phyloP scores from a whole-genome alignment of 2,113 vertebrate genomes.

The Brachyhypopomus occidentalis region DNA sequence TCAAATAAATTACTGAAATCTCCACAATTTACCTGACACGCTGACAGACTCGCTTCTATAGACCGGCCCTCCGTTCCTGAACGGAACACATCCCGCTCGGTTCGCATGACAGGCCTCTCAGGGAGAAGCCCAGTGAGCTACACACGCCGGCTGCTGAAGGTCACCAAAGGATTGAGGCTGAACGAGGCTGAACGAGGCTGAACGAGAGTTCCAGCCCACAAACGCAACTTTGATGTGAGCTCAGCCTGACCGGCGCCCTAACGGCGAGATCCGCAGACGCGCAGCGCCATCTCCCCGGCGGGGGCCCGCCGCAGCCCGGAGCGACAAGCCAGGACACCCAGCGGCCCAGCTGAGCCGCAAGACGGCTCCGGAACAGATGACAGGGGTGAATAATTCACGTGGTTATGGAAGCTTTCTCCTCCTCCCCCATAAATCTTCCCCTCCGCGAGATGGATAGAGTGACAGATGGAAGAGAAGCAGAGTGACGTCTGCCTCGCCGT shows the following conservation, averaged over 20 bases:
- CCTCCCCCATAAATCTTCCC: constrained; percentile 59
- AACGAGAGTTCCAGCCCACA: constrained; percentile 50
- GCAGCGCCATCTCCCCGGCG: constrained; percentile 13
- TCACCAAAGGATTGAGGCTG: constrained; percentile 50
- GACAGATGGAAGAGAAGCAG: constrained; percentile 48
- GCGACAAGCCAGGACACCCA: constrained; percentile 25
- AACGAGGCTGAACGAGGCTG: constrained; percentile 55
- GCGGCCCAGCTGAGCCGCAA: constrained; percentile 28
- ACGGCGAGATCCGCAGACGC: constrained; percentile 43
- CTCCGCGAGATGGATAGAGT: constrained; percentile 49
- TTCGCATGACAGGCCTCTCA: constrained; percentile 19
- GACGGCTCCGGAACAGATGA: constrained; percentile 54
- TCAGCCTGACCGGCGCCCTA: constrained; percentile 47
- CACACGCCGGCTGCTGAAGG: constrained; percentile 42
- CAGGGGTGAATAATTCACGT: constrained; percentile 65
- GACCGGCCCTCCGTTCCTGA: constrained; percentile 9
- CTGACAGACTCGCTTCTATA: constrained; percentile 44
- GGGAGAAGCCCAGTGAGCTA: constrained; percentile 46
- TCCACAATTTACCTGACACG: constrained; percentile 34
- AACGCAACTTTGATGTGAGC: constrained; percentile 52
- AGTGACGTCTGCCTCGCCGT: constrained; percentile 51
- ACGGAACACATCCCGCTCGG: neutral
- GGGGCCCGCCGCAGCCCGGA: constrained; percentile 12
- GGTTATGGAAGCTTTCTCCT: constrained; percentile 58
- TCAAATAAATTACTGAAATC: constrained; percentile 48